Evolutionary conservation across 2,113 vertebrate species (phyloP), one percentile per base, ranked within the genome.

Genomic region (Urocitellus parryii): DNA sequence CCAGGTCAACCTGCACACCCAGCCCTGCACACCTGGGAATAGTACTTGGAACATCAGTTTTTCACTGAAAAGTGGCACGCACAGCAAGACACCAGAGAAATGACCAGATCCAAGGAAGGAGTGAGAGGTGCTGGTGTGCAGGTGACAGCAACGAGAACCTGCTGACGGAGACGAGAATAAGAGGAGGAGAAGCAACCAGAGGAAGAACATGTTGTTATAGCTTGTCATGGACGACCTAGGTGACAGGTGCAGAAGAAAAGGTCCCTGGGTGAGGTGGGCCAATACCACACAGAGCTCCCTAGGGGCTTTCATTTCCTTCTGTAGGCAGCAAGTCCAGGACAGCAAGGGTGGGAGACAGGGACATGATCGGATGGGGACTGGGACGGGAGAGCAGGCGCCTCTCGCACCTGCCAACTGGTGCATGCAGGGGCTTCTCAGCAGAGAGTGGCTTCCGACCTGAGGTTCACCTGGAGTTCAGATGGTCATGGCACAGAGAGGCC

Each of bases 211-310:
- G 18, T 16, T 3, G 73, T 45, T 61, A 67, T 1, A 27, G 5
- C 53, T 34, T 58, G 16, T 73, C 39, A 29, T 0, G 9, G 3
- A n/a, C 0, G 17, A 65, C 12, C 22, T 1, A 4, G 16, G 34
- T 51, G 39, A 56, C 17, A 14, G 25, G 48, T 25, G 42, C 20
- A 88, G 79, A 83, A 85, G 67, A 42, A 70, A 81, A 81, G n/a
- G 48, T 20, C 42, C 37, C 61, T 24, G 45, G 29, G 39, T 16
- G 27, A 39, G 51, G 51, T 17, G 13, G 37, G n/a, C 32, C 68
- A 73, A 39, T 16, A 72, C 27, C 6, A 22, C 27, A 32, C 4
- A 74, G 39, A 42, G 63, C 22, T 56, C 10, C 37, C 27, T 3
- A 8, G 22, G 9, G 10, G 32, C 32, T 88, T 58, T 53, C 61